Percentiles rank a stretch among this genome's conserved stretches.
Conservation (phyloP, 1,140 invertebrate species). For the Temnothorax nylanderi region DNA sequence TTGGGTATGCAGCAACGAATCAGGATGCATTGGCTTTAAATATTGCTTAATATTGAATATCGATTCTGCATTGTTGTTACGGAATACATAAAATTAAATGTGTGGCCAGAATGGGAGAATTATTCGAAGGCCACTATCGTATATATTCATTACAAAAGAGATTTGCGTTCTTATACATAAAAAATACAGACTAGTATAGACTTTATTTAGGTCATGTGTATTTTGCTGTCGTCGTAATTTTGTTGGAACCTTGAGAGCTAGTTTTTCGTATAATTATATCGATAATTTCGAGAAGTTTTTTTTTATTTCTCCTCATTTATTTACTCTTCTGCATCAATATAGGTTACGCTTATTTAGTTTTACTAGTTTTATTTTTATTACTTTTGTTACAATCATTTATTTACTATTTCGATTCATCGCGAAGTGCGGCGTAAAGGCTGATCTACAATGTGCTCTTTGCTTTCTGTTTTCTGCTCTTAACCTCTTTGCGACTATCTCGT, state of each 20-base stretch:
- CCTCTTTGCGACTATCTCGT: too few species aligned
- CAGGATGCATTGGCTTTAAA: not conserved
- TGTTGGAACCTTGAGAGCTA: not conserved
- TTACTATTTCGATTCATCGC: not conserved
- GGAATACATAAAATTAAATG: not conserved
- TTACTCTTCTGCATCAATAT: not conserved
- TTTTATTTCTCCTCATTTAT: not conserved
- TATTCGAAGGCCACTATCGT: not conserved
- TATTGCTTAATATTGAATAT: not conserved
- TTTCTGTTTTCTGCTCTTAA: too few species aligned
- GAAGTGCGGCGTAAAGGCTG: not conserved
- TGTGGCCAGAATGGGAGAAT: not conserved
- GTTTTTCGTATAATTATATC: not conserved
- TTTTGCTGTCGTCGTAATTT: not conserved
- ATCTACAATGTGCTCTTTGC: too few species aligned
- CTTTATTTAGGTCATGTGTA: not conserved
- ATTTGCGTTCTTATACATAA: not conserved
- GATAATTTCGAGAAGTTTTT: not conserved
- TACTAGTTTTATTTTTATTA: not conserved
- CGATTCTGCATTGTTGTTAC: not conserved
- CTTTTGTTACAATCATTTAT: not conserved
- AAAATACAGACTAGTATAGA: not conserved
- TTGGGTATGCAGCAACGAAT: not conserved
- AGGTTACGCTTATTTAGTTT: not conserved
- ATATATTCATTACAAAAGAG: not conserved